These are phyloP conservation scores for Uloborus diversus DNA, from an alignment of 1,140 invertebrate genomes.

Conservation along the genomic window DNA sequence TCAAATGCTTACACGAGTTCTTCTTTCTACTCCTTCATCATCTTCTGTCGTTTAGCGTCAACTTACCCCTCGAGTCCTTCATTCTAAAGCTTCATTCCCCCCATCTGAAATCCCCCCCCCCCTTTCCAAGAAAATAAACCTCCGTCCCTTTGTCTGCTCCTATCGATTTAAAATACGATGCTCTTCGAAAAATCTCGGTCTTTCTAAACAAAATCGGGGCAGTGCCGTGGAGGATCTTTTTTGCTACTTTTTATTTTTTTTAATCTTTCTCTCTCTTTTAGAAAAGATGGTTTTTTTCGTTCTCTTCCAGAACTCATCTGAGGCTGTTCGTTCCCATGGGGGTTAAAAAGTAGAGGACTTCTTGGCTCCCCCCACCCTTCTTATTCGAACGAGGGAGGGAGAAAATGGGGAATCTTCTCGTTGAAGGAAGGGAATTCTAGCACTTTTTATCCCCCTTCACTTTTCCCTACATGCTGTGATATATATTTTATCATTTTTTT, in stretches of 20 bases:
- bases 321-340: constrained; percentile 26
- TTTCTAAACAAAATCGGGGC: constrained; percentile 22
- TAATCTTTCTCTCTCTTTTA: neutral
- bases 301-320: neutral
- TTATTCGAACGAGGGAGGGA: neutral
- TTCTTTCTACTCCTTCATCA: neutral
- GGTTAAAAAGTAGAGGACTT: constrained; percentile 27
- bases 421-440: neutral
- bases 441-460: too few species aligned
- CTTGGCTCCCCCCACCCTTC: neutral
- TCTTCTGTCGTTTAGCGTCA: neutral
- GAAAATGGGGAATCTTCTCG: neutral
- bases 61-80: neutral
- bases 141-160: neutral
- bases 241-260: neutral
- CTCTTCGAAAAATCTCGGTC: constrained; percentile 4
- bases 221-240: constrained; percentile 16
- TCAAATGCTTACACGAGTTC: neutral
- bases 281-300: constrained; percentile 14
- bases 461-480: too few species aligned
- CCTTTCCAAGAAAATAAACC: constrained; percentile 1
- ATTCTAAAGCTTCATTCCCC: neutral
- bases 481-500: too few species aligned
- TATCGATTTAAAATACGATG: constrained; percentile 16
- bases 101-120: too few species aligned